These are phyloP conservation scores for Brienomyrus longianalis DNA, from an alignment of 2,113 vertebrate genomes.

Conservation along the genomic window DNA sequence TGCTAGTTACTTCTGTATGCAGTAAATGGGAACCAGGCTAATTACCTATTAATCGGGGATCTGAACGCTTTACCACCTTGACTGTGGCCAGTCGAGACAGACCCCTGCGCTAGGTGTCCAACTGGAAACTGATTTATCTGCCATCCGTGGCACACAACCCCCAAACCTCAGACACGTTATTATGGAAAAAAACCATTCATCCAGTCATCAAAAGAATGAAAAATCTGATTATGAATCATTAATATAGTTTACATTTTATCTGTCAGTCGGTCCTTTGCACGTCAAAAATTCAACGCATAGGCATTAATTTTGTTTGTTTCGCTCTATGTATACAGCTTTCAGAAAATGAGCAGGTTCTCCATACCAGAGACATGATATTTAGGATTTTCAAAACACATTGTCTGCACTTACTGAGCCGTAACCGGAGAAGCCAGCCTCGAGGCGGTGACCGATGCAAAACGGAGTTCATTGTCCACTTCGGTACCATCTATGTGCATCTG, in stretches of 20 bases:
- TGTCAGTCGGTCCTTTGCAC: neutral
- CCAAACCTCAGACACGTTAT: neutral
- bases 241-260: neutral
- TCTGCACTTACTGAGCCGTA: constrained; percentile 58
- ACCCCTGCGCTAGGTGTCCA: neutral
- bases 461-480: constrained; percentile 63
- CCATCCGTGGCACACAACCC: neutral
- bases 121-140: neutral
- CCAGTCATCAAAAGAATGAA: neutral
- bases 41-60: neutral
- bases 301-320: neutral
- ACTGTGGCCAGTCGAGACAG: neutral
- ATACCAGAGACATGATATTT: neutral
- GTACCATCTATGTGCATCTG: constrained; percentile 47
- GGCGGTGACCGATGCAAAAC: constrained; percentile 62
- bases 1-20: neutral
- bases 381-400: neutral
- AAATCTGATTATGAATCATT: neutral
- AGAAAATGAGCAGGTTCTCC: neutral
- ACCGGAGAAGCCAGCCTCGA: constrained; percentile 57
- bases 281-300: neutral
- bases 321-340: neutral
- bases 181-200: neutral
- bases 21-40: neutral
- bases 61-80: neutral